phyloP scores from a whole-genome alignment of 2,113 vertebrate genomes.

The Emydocephalus ijimae region DNA sequence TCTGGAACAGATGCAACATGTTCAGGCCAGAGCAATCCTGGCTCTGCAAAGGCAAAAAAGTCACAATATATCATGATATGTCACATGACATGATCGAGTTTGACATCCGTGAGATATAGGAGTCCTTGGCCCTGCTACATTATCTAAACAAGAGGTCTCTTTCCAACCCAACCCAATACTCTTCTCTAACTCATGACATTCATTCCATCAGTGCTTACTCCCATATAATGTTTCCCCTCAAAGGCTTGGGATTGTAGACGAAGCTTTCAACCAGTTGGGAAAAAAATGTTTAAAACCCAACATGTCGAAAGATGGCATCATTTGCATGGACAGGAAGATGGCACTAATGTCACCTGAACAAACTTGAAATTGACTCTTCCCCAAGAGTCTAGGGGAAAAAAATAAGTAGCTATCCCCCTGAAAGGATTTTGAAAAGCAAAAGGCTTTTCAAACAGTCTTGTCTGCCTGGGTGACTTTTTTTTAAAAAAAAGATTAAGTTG shows the following conservation, averaged over 20 bases:
- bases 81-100: no score
- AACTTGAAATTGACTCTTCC: background rate
- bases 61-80: no score
- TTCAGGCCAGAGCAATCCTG: no score
- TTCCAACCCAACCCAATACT: background rate
- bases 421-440: background rate
- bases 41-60: no score
- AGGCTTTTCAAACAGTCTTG: background rate
- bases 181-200: background rate
- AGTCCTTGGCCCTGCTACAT: background rate
- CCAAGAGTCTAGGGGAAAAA: background rate
- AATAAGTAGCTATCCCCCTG: background rate
- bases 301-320: background rate
- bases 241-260: background rate
- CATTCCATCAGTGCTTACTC: background rate
- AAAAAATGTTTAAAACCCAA: background rate
- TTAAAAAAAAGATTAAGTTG: background rate
- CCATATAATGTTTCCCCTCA: background rate
- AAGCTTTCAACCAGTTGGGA: background rate
- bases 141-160: background rate
- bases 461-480: background rate
- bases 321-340: background rate
- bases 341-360: background rate
- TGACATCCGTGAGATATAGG: background rate
- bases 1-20: no score